Evolutionary conservation across 2,797 vertebrate species (phyloP).

Genomic region (Falco biarmicus): DNA sequence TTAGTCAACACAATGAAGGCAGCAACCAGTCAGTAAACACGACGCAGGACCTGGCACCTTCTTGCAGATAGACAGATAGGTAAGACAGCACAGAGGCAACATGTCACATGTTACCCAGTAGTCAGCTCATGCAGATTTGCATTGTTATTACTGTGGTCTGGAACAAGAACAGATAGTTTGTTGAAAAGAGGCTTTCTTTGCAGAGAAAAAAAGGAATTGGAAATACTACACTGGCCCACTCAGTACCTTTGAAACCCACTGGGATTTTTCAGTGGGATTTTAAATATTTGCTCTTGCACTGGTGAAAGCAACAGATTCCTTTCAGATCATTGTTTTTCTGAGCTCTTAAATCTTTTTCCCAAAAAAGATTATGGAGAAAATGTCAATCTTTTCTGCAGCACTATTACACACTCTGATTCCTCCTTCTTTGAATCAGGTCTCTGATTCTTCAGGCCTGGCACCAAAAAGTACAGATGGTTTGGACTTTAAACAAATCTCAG

Average conservation of each 20-base stretch:
- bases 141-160: background rate
- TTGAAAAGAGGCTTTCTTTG: background rate
- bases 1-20: background rate
- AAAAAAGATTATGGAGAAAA: background rate
- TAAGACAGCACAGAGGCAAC: background rate
- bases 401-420: background rate
- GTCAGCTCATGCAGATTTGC: background rate
- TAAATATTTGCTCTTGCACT: background rate
- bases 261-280: background rate
- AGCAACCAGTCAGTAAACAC: background rate
- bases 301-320: background rate
- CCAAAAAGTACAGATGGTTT: background rate
- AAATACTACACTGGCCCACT: background rate
- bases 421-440: background rate
- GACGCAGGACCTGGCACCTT: background rate
- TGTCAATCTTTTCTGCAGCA: background rate
- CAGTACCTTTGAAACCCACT: background rate
- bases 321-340: background rate
- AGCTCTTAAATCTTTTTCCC: background rate
- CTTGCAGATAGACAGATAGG: background rate
- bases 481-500: background rate
- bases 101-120: background rate
- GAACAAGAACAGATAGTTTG: background rate
- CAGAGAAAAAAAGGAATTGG: background rate
- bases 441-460: background rate